Evolutionary conservation across 1,140 invertebrate genomes (phyloP).

Genomic region (Magallana gigas): DNA sequence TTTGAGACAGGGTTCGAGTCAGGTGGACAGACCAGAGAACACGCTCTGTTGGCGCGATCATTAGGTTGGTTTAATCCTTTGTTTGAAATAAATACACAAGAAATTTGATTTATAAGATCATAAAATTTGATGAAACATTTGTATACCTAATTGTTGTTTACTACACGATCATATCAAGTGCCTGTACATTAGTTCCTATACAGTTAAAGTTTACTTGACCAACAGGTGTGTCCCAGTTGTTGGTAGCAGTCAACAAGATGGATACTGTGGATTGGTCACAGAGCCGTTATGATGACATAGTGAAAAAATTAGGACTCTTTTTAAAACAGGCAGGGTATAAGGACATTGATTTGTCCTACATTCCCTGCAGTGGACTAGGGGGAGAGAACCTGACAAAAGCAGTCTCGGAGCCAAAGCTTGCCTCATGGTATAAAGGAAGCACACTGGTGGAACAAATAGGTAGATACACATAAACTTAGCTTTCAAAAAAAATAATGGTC

Average conservation of each 20-base stretch:
- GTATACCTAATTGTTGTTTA: no score
- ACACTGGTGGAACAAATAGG: conserved; percentile 90
- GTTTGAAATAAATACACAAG: neutral
- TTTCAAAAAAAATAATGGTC: neutral
- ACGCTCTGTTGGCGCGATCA: conserved; percentile 95
- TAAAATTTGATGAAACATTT: no score
- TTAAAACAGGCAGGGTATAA: conserved; percentile 97
- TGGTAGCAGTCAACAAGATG: conserved; percentile 82
- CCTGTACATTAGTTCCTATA: neutral
- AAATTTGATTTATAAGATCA: neutral
- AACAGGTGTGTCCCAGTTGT: conserved; percentile 90
- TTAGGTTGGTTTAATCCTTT: conserved; percentile 83
- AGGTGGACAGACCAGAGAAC: conserved; percentile 98
- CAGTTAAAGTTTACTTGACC: no score
- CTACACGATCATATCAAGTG: no score
- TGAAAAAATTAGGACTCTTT: conserved; percentile 90
- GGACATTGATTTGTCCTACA: conserved; percentile 91
- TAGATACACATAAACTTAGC: conserved; percentile 72
- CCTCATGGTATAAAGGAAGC: conserved; percentile 92
- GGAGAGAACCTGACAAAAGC: conserved; percentile 93
- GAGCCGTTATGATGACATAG: conserved; percentile 92
- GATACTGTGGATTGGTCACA: conserved; percentile 82
- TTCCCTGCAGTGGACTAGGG: conserved; percentile 96
- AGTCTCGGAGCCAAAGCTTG: conserved; percentile 85
- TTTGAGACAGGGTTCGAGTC: conserved; percentile 99